Base-by-base conservation (phyloP, 2,888 invertebrate species). In the Merodon equestris region DNA sequence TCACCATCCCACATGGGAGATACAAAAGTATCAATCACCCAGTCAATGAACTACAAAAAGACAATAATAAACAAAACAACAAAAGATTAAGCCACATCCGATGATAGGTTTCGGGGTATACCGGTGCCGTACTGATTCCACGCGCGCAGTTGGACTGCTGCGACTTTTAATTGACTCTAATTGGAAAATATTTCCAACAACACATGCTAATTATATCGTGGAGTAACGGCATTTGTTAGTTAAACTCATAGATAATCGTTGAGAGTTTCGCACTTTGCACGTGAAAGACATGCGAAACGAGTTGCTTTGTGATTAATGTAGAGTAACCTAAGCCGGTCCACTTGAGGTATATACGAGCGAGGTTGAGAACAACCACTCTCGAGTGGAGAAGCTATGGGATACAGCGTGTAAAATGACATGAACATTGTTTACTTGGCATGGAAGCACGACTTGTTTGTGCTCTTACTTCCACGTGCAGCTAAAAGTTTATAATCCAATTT, bases 161-260 rank as follows among this genome's bases (percentile, higher is more conserved):
- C 7, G 42, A 54, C 50, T 72, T 72, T 66, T 71, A 72, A 77
- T 77, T 77, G 72, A 56, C 72, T 56, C 72, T 77, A 77, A 77
- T 77, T 77, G 19, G 60, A 44, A 57, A 67, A 50, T 57, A 67
- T 67, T 51, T 61, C 51, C 72, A 67, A 51, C 76, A 72, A 15
- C 13, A 45, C 50, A 61, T 66, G 76, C 60, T 77, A 77, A 77
- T 77, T 72, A 47, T 61, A 72, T 72, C 60, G 56, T 51, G 47
- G 57, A 10, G 36, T 77, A 77, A 77, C 76, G 76, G 76, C 19
- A 27, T 27, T 67, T 61, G 40, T 66, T 66, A 38, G 60, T 45
- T 50, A 27, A 50, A 51, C 15, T 73, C 50, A 61, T 14, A 72
- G 64, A 64, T 71, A 77, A 72, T 72, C 72, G 60, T 13, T 27